phyloP scores from a whole-genome alignment of 2,888 invertebrate genomes.

The Scrobipalpa atriplicella region DNA sequence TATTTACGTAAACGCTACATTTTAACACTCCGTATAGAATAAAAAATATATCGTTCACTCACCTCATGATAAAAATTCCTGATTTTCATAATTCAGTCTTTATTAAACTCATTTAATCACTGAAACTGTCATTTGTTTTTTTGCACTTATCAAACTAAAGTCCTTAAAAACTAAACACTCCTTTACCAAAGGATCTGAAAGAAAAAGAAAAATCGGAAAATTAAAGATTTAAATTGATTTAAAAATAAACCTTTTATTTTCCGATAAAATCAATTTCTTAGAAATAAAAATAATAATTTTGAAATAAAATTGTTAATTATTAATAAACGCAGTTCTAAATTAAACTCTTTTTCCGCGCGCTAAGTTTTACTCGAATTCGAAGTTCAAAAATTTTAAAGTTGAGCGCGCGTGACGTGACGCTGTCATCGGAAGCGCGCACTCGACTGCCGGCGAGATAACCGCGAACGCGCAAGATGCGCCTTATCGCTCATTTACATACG shows the following conservation, averaged over 20 bases:
- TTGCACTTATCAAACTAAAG: conserved; percentile 29
- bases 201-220: conserved; percentile 30
- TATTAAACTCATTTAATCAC: conserved; percentile 51
- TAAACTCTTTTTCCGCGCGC: conserved; percentile 15
- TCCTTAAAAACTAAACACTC: conserved; percentile 28
- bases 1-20: not conserved
- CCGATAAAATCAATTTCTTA: conserved; percentile 23
- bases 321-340: not conserved
- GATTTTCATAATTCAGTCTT: conserved; percentile 74
- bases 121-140: conserved; percentile 51
- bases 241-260: conserved; percentile 30
- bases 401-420: conserved; percentile 58
- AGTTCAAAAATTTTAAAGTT: conserved; percentile 22
- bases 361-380: conserved; percentile 26
- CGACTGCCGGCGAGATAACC: conserved; percentile 75
- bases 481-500: conserved; percentile 78
- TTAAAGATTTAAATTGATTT: conserved; percentile 18
- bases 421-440: conserved; percentile 68
- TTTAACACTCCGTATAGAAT: conserved; percentile 14
- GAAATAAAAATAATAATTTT: not conserved
- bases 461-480: conserved; percentile 41
- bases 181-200: conserved; percentile 30
- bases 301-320: conserved; percentile 6
- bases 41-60: conserved; percentile 43
- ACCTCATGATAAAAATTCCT: conserved; percentile 75